Evolutionary conservation across 2,888 invertebrate genomes (phyloP).

Genomic region (Megamerina dolium): DNA sequence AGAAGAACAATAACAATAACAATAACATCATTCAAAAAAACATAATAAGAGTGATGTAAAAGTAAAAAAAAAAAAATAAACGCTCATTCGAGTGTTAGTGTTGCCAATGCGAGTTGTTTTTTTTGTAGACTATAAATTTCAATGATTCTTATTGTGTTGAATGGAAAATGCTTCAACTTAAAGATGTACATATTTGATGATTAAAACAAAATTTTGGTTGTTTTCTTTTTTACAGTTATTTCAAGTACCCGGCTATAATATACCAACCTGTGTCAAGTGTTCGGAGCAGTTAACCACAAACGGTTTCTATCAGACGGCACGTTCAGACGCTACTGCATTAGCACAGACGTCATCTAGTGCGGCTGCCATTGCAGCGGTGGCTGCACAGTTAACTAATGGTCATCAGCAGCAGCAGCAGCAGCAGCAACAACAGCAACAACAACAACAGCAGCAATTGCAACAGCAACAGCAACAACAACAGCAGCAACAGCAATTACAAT

Average conservation of each 20-base stretch:
- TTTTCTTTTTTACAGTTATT: slow-evolving; percentile 41
- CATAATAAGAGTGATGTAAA: too few relatives aligned
- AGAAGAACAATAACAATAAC: too few relatives aligned
- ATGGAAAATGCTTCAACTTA: neutral
- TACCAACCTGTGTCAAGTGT: slow-evolving; percentile 50
- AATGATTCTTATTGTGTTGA: neutral
- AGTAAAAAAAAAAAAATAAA: too few relatives aligned
- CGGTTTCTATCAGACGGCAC: slow-evolving; percentile 45
- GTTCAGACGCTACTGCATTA: slow-evolving; percentile 30
- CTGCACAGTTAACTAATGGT: slow-evolving; percentile 26
- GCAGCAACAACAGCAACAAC: slow-evolving; percentile 25
- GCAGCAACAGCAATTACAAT: slow-evolving; percentile 33
- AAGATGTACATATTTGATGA: neutral
- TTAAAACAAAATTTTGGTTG: neutral
- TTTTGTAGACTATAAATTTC: too few relatives aligned
- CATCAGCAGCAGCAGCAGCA: slow-evolving; percentile 17
- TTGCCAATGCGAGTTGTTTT: too few relatives aligned
- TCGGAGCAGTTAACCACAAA: slow-evolving; percentile 49
- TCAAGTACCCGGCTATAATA: slow-evolving; percentile 49
- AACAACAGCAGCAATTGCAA: slow-evolving; percentile 28
- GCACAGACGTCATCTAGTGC: slow-evolving; percentile 33
- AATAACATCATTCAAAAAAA: too few relatives aligned
- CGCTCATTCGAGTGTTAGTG: too few relatives aligned
- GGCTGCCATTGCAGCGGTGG: slow-evolving; percentile 30
- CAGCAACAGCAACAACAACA: slow-evolving; percentile 35